phyloP scores from a whole-genome alignment of 2,888 invertebrate species.

The Tineola bisselliella region DNA sequence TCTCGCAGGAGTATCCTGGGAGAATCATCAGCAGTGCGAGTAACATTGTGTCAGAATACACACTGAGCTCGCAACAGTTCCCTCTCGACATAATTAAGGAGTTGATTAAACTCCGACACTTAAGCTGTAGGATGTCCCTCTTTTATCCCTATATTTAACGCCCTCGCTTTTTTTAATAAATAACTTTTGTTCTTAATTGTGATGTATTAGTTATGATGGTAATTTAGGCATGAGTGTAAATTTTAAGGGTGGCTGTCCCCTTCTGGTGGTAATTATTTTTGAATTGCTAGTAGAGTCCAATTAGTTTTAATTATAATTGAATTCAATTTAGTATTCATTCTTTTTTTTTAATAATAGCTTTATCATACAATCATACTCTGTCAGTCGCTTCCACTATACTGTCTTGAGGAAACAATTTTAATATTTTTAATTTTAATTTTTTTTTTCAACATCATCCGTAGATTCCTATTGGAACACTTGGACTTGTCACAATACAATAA shows the following conservation, averaged over 20 bases:
- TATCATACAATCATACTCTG: too few relatives aligned
- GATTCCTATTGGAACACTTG: too few relatives aligned
- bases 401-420: too few relatives aligned
- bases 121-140: slow-evolving; percentile 37
- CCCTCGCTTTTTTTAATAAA: slow-evolving; percentile 12
- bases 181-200: slow-evolving; percentile 4
- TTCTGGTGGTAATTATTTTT: not conserved
- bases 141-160: slow-evolving; percentile 26
- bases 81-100: slow-evolving; percentile 55
- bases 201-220: slow-evolving; percentile 3
- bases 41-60: slow-evolving; percentile 44
- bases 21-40: slow-evolving; percentile 25
- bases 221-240: not conserved
- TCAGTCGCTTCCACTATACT: too few relatives aligned
- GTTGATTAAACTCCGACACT: slow-evolving; percentile 64
- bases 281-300: not conserved
- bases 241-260: not conserved
- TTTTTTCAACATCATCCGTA: too few relatives aligned
- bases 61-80: slow-evolving; percentile 24
- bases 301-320: not conserved
- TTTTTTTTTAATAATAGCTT: too few relatives aligned
- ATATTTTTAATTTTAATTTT: too few relatives aligned
- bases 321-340: not conserved
- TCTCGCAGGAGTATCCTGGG: slow-evolving; percentile 20
- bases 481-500: too few relatives aligned